These are phyloP conservation scores for Turritopsis dohrnii DNA, from an alignment of 30 jellyfish, hydroid and myxozoan species.

Conservation along the genomic window DNA sequence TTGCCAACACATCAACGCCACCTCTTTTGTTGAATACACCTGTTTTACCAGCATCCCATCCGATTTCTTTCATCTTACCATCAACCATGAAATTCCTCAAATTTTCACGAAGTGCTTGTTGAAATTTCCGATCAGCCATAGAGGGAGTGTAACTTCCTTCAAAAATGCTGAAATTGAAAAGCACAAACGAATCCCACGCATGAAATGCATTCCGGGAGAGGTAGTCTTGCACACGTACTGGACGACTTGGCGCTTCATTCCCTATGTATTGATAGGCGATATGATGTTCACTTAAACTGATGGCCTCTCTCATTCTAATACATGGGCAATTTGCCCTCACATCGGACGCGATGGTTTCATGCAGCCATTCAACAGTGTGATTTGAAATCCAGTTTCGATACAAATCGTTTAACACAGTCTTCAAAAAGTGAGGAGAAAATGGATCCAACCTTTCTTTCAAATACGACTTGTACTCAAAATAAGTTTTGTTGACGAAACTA, in stretches of 20 bases:
- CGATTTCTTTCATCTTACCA: neutral
- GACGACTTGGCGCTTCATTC: conserved; percentile 31
- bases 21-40: neutral
- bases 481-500: neutral
- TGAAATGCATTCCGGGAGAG: conserved; percentile 20
- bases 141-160: neutral
- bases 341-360: conserved; percentile 49
- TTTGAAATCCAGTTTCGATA: conserved; percentile 1
- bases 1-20: neutral
- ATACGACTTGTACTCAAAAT: neutral
- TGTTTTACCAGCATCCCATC: neutral
- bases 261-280: conserved; percentile 43
- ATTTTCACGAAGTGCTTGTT: neutral
- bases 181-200: conserved; percentile 42
- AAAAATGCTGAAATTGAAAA: conserved; percentile 39
- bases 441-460: neutral
- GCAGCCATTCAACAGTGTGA: neutral
- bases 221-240: neutral
- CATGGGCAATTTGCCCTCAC: conserved; percentile 43
- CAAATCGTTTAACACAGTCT: neutral
- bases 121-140: neutral
- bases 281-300: conserved; percentile 11
- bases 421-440: conserved; percentile 3
- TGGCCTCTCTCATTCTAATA: conserved; percentile 12
- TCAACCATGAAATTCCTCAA: neutral